These are phyloP conservation scores for Tachysurus fulvidraco DNA, from an alignment of 2,113 vertebrate genomes.

Conservation along the genomic window DNA sequence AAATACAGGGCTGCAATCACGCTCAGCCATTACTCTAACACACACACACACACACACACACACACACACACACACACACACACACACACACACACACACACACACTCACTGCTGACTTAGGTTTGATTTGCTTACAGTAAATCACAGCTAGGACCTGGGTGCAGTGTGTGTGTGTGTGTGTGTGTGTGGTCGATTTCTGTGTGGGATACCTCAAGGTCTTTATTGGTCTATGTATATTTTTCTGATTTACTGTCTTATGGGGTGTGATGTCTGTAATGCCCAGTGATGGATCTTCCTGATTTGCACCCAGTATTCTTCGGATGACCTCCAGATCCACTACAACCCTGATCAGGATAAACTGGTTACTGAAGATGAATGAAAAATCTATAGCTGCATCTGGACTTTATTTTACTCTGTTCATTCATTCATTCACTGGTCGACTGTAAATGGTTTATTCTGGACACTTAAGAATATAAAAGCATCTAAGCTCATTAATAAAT, in stretches of 20 bases:
- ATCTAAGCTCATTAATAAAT: too few relatives aligned
- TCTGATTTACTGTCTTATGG: background rate
- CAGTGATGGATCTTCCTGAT: background rate
- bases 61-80: slow-evolving; percentile 1
- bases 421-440: too few relatives aligned
- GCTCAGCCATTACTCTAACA: slow-evolving; percentile 1
- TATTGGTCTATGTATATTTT: background rate
- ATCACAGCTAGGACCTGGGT: background rate
- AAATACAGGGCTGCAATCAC: slow-evolving; percentile 22
- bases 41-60: background rate
- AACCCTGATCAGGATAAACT: background rate
- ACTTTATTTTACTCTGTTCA: too few relatives aligned
- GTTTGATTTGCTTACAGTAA: slow-evolving; percentile 13
- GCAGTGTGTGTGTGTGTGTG: background rate
- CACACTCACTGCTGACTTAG: slow-evolving; percentile 29
- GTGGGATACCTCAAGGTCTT: background rate
- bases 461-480: too few relatives aligned
- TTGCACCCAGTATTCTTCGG: background rate
- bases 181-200: background rate
- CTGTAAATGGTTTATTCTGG: too few relatives aligned
- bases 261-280: background rate
- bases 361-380: background rate
- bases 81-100: background rate
- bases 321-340: background rate
- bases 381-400: background rate